A percentile compares a stretch with the other conserved stretches of the same genome.
These are phyloP conservation scores for Erythrocercus mccallii DNA, from an alignment of 2,113 vertebrate genomes.

Conservation along the genomic window DNA sequence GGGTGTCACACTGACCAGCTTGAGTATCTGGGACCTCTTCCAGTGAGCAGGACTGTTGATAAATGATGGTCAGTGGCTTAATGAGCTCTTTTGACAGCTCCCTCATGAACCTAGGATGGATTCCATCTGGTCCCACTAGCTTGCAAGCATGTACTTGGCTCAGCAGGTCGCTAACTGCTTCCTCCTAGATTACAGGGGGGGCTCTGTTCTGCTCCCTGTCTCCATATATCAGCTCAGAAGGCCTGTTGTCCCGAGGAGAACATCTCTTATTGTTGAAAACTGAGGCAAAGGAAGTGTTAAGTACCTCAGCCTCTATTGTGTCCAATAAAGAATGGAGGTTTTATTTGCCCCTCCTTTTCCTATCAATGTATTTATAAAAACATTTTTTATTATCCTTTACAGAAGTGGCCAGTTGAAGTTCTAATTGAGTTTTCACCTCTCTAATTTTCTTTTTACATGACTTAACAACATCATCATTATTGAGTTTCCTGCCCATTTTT, in stretches of 20 bases:
- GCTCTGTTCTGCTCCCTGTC: background rate
- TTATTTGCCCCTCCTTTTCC: background rate
- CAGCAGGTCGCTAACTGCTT: background rate
- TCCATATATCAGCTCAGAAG: background rate
- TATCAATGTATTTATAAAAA: background rate
- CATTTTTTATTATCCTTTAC: background rate
- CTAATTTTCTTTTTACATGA: background rate
- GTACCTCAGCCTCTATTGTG: background rate
- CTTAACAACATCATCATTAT: background rate
- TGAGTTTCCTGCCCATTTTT: background rate
- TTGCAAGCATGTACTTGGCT: background rate
- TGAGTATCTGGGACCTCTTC: background rate
- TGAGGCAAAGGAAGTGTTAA: background rate
- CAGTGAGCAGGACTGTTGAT: background rate
- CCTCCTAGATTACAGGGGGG: background rate
- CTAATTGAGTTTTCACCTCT: background rate
- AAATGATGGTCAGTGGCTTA: background rate
- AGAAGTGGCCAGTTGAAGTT: background rate
- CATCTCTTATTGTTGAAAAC: background rate
- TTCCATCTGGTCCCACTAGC: background rate
- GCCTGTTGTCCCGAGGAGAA: background rate
- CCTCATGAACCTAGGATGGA: background rate
- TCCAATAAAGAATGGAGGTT: background rate
- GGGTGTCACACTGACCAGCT: too few relatives aligned
- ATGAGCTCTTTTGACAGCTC: background rate